These are phyloP conservation scores for Crambe crambe DNA, from an alignment of 37 sponge, comb jelly and placozoan genomes.

Conservation along the genomic window DNA sequence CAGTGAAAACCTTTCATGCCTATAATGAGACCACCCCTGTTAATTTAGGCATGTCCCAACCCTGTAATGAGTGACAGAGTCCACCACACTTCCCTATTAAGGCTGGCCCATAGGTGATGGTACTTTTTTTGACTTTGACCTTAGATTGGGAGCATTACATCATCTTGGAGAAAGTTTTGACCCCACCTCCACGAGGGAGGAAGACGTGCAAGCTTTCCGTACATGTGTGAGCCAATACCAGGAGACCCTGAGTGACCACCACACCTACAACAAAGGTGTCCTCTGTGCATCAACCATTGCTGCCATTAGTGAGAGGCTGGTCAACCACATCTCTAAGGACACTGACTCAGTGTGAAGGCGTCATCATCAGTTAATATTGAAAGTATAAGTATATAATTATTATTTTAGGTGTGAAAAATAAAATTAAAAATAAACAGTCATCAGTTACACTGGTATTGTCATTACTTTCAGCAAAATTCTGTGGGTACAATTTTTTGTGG, in stretches of 20 bases:
- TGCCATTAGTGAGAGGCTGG: background rate
- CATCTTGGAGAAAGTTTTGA: conserved; percentile 29
- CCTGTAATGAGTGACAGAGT: background rate
- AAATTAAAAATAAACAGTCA: background rate
- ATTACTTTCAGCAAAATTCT: no score
- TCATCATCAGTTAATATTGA: no score
- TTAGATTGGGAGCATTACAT: conserved; percentile 6
- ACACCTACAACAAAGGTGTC: no score
- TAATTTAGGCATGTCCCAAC: background rate
- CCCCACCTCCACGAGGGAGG: conserved; percentile 31
- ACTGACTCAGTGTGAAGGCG: no score
- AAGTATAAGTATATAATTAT: conserved; percentile 1
- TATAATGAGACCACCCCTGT: background rate
- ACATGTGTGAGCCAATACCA: conserved; percentile 40
- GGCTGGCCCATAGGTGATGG: background rate
- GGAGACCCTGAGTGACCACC: background rate
- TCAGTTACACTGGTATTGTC: no score
- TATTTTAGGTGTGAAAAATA: background rate
- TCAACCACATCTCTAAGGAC: no score
- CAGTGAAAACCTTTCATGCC: background rate
- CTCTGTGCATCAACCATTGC: background rate
- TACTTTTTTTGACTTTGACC: background rate
- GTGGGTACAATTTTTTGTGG: background rate
- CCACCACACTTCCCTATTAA: background rate
- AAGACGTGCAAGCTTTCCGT: conserved; percentile 19